Evolutionary conservation across 2,797 vertebrate genomes (phyloP), one percentile per base, ranked within the genome.

Genomic region (Sorex maritimensis): DNA sequence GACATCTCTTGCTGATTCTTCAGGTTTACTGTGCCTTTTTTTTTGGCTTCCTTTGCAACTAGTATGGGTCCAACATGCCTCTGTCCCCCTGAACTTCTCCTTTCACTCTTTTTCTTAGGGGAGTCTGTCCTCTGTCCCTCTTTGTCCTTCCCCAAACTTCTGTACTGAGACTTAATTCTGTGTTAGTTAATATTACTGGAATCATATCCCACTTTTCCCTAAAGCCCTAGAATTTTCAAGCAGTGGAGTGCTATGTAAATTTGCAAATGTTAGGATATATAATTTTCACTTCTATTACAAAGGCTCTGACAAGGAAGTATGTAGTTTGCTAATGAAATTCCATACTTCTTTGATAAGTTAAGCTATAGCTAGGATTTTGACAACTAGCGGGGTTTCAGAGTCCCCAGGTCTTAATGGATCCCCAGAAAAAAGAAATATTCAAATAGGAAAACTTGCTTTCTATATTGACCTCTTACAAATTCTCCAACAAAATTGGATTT

Each of bases 261-360:
- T 86, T 67, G 41, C 90, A 91, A 88, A 91, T 28, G 17, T 77
- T 34, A 86, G 58, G 73, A 28, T 41, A 72, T 67, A 26, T 21
- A 21, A 81, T 85, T 75, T 91, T 72, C 55, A 58, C n/a, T 11
- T 69, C 75, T 81, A 17, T 26, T 84, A 34, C 28, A 85, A 74
- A 71, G 12, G 68, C 46, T 68, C 52, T 89, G 55, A 78, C 21
- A 28, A 41, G 15, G 30, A 75, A 82, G 30, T 38, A 49, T 34
- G 63, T 8, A 6, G 1, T 90, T 81, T 90, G 65, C 61, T 65
- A 82, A 30, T 26, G 74, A 55, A 85, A 90, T 74, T 65, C n/a
- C 6, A 5, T 72, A 38, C 8, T 77, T 80, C 19, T 65, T 63
- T 6, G 86, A 63, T 49, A 83, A 77, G 52, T 78, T 86, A 69